These are phyloP conservation scores for Xestia sexstrigata DNA, from an alignment of 2,888 invertebrate species.

Conservation along the genomic window DNA sequence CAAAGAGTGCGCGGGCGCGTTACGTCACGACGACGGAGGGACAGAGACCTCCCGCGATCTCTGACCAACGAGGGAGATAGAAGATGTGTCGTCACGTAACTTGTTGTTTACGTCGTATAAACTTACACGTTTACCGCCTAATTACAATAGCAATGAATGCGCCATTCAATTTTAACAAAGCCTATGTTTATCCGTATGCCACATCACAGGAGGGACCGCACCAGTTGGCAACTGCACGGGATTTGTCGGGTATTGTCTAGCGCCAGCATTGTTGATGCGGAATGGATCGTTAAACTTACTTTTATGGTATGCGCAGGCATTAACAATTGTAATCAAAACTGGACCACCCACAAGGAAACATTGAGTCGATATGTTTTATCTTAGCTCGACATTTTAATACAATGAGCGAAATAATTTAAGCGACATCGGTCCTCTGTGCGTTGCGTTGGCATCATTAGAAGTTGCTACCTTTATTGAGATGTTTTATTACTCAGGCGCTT, in stretches of 20 bases:
- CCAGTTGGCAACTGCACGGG: constrained; percentile 67
- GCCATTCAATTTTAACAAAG: constrained; percentile 67
- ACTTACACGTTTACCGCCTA: constrained; percentile 69
- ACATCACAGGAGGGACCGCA: constrained; percentile 57
- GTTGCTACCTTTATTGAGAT: constrained; percentile 11
- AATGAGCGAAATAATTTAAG: neutral
- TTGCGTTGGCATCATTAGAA: constrained; percentile 11
- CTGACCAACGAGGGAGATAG: constrained; percentile 69
- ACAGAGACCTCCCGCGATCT: constrained; percentile 69
- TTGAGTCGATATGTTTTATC: constrained; percentile 54
- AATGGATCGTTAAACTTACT: constrained; percentile 74
- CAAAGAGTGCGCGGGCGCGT: constrained; percentile 75
- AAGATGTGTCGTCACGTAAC: constrained; percentile 71
- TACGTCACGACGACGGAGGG: constrained; percentile 78
- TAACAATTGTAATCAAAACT: constrained; percentile 44
- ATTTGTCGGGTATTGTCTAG: constrained; percentile 69
- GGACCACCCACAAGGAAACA: constrained; percentile 67
- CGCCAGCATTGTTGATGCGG: constrained; percentile 70
- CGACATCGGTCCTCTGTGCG: neutral
- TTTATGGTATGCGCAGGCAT: constrained; percentile 68
- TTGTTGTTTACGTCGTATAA: constrained; percentile 74
- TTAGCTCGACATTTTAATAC: neutral
- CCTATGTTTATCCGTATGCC: constrained; percentile 55
- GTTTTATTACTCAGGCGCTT: constrained; percentile 33
- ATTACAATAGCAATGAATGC: constrained; percentile 78